Conservation (phyloP, 2,888 invertebrate species). For the Limnephilus lunatus region DNA sequence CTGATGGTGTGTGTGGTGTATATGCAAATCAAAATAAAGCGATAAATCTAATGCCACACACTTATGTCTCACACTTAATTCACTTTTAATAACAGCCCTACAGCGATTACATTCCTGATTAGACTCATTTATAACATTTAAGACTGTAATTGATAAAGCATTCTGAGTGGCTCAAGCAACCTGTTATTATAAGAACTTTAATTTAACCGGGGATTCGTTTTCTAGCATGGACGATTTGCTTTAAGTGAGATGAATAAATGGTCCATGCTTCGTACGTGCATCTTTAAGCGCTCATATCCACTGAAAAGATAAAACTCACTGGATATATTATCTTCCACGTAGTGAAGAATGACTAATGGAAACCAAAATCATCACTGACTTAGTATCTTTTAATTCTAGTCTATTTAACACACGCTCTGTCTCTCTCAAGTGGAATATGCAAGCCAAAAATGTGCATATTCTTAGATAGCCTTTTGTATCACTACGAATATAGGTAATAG, state of each 20-base stretch:
- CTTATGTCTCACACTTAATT: neutral
- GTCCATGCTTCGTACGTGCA: neutral
- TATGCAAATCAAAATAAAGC: conserved; percentile 25
- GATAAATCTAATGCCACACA: conserved; percentile 17
- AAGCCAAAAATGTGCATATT: no score
- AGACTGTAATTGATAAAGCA: conserved; percentile 27
- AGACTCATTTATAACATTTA: conserved; percentile 30
- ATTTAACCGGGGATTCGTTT: neutral
- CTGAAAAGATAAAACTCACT: neutral
- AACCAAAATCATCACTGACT: no score
- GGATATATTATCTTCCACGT: no score
- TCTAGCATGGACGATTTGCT: neutral
- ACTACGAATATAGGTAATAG: no score
- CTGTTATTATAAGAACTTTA: neutral
- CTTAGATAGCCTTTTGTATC: no score
- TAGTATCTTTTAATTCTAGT: no score
- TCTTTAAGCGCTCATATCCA: neutral
- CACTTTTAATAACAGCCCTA: conserved; percentile 26
- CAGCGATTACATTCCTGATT: conserved; percentile 31
- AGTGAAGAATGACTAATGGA: no score
- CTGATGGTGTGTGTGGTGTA: neutral
- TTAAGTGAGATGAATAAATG: conserved; percentile 28
- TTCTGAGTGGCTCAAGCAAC: conserved; percentile 15
- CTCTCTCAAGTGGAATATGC: no score
- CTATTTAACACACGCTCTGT: no score